Conservation (phyloP, 2,888 invertebrate species). For the Hypolimnas misippus region DNA sequence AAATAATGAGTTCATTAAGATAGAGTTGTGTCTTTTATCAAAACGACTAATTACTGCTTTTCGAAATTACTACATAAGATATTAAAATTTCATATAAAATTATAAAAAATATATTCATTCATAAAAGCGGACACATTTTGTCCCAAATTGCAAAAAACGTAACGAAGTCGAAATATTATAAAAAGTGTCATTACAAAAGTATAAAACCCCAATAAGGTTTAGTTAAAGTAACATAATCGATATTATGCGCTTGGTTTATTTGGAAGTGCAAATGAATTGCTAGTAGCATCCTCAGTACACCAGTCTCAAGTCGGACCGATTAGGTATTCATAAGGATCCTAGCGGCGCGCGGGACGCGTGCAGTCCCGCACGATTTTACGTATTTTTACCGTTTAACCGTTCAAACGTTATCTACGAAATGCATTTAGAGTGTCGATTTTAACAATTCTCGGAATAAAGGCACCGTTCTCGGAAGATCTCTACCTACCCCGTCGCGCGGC, state of each 20-base stretch:
- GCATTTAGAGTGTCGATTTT: conserved; percentile 38
- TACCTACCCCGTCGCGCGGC: conserved; percentile 34
- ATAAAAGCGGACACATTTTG: no score
- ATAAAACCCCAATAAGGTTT: no score
- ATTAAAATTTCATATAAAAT: not conserved
- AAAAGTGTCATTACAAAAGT: no score
- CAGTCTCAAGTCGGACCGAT: no score
- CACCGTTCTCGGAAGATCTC: conserved; percentile 35
- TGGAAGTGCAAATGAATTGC: no score
- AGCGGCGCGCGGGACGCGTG: conserved; percentile 34
- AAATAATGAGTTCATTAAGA: not conserved
- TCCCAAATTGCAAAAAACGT: no score
- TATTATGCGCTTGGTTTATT: no score
- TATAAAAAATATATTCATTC: not conserved
- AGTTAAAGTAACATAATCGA: no score
- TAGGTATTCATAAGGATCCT: conserved; percentile 18
- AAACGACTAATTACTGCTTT: not conserved
- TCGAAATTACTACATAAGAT: not conserved
- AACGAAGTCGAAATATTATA: no score
- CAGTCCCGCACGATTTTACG: conserved; percentile 32
- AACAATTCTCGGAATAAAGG: conserved; percentile 37
- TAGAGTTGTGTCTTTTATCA: not conserved
- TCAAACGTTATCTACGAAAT: conserved; percentile 35
- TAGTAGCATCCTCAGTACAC: no score
- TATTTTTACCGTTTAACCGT: conserved; percentile 29